Evolutionary conservation across 37 sponge, comb jelly and placozoan species (phyloP).

Genomic region (Oscarella lobularis): DNA sequence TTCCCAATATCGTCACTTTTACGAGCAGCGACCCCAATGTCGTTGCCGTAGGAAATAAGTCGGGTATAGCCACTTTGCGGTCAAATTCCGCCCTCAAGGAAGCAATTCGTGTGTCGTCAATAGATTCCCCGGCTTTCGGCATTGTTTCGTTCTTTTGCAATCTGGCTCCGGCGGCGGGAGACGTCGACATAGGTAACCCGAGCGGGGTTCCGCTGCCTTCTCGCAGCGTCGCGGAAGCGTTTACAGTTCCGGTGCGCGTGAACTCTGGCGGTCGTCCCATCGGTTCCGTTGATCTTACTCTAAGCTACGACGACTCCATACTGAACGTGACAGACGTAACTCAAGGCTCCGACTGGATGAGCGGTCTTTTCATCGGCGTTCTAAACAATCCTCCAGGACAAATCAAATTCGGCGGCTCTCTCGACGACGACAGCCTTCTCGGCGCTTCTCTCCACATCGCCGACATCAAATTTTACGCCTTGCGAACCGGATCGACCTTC

Average conservation of each 20-base stretch:
- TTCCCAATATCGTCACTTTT: conserved; percentile 30
- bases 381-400: conserved; percentile 15
- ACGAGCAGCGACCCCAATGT: conserved; percentile 3
- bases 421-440: background rate
- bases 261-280: conserved; percentile 32
- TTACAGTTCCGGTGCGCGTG: conserved; percentile 36
- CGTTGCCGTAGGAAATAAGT: conserved; percentile 10
- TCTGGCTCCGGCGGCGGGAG: conserved; percentile 55
- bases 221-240: conserved; percentile 4
- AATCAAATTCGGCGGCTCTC: conserved; percentile 26
- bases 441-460: conserved; percentile 25
- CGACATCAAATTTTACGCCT: conserved; percentile 10
- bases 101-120: background rate
- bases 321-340: conserved; percentile 14
- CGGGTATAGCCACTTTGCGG: conserved; percentile 28
- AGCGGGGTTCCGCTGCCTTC: conserved; percentile 31
- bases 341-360: conserved; percentile 18
- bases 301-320: conserved; percentile 32
- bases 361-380: background rate
- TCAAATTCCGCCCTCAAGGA: conserved; percentile 20
- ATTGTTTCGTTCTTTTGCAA: conserved; percentile 18
- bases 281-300: conserved; percentile 28
- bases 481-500: conserved; percentile 15
- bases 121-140: background rate
- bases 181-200: conserved; percentile 47